Percentiles rank a stretch among this genome's conserved stretches.
Conservation (phyloP, 2,888 invertebrate genomes). For the Eledone cirrhosa region DNA sequence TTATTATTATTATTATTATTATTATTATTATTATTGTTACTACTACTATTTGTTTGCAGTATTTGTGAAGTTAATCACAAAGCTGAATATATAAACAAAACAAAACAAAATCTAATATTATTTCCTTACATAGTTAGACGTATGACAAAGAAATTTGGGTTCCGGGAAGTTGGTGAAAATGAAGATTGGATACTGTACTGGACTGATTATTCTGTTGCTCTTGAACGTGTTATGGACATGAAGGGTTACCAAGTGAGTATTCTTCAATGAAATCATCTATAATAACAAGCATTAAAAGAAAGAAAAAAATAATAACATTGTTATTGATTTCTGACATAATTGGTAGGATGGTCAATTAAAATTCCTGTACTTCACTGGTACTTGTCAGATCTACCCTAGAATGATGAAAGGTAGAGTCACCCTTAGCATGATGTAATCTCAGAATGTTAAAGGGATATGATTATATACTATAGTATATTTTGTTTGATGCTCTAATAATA, state of each 20-base stretch:
- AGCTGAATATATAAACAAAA: background rate
- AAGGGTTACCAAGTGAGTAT: constrained; percentile 76
- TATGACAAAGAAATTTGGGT: constrained; percentile 77
- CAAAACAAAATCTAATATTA: background rate
- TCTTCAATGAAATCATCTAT: background rate
- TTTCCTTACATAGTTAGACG: constrained; percentile 72
- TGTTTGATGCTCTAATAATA: too few relatives aligned
- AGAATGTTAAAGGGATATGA: too few relatives aligned
- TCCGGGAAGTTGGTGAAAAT: constrained; percentile 81
- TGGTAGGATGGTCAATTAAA: too few relatives aligned
- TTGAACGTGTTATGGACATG: constrained; percentile 89
- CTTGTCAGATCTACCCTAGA: too few relatives aligned
- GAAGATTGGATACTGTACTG: constrained; percentile 91
- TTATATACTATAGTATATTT: too few relatives aligned
- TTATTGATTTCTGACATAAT: too few relatives aligned
- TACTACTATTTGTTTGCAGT: background rate
- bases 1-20: background rate
- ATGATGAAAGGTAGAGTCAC: too few relatives aligned
- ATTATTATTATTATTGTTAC: background rate
- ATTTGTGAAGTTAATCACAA: background rate
- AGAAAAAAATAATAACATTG: too few relatives aligned
- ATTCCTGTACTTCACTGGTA: too few relatives aligned
- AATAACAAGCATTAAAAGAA: too few relatives aligned
- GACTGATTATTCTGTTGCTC: constrained; percentile 87
- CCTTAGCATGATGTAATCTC: too few relatives aligned